Base-by-base conservation (phyloP, 2,113 vertebrate genomes). In the Perca schrenkii region DNA sequence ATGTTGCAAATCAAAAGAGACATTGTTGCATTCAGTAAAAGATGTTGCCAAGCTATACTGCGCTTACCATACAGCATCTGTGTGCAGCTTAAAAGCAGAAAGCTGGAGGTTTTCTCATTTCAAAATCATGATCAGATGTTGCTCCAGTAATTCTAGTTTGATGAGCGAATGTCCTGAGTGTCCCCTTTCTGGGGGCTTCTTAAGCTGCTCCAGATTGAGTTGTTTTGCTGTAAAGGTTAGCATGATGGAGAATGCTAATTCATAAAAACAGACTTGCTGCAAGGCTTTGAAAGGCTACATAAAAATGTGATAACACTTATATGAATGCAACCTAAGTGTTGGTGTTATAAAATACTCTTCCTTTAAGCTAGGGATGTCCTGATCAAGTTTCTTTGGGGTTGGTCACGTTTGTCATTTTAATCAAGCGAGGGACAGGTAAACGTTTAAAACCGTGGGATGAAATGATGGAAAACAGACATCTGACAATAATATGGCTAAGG, bases 71-170 rank as follows among this genome's bases (percentile, higher is more conserved):
- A 14, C 58, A 14, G 50, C 19, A 22, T 8, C 43, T 21, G 50
- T 53, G 40, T 8, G 17, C 25, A 70, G 60, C 16, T 11, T n/a
- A 12, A 60, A 36, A 56, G 0, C 56, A 65, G 40, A 19, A 8
- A 64, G 43, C n/a, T 62, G 60, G 60, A 66, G 0, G 36, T 46
- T 68, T 80, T 83, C 80, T 34, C 83, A 65, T 67, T 46, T 47
- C 49, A 28, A 50, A 83, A 89, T 47, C 13, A 34, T 31, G n/a
- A 57, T 71, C 83, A 80, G 64, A 84, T 81, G 80, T 71, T 74
- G 6, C 69, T 68, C 34, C 34, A 34, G 28, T 52, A 16, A 58
- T 25, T 66, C 6, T 34, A 34, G 34, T 34, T 34, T 34, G 34
- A 34, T 34, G 34, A 34, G 34, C 5, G 6, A 34, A 34, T 34